phyloP scores from a whole-genome alignment of 2,797 vertebrate species.

The Choloepus didactylus region DNA sequence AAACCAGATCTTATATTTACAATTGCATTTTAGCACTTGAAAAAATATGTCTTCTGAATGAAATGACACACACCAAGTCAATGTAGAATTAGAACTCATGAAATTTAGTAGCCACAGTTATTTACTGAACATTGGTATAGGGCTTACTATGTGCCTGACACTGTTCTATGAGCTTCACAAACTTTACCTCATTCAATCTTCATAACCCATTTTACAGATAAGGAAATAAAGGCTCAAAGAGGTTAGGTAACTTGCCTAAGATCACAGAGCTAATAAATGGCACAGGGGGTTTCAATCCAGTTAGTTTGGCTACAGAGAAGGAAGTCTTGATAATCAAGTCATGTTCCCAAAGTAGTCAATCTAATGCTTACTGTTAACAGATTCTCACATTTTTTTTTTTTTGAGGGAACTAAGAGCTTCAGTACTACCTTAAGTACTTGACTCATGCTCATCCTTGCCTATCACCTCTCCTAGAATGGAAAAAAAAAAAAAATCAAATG shows the following conservation, averaged over 20 bases:
- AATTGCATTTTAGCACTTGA: slow-evolving; percentile 27
- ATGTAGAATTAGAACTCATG: background rate
- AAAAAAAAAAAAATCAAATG: slow-evolving; percentile 32
- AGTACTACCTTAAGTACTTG: background rate
- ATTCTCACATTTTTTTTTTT: background rate
- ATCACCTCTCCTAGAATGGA: background rate
- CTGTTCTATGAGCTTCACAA: background rate
- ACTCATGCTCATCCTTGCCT: background rate
- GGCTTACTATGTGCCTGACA: background rate
- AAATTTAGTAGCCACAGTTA: background rate
- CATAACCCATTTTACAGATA: slow-evolving; percentile 1
- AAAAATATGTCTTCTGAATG: slow-evolving; percentile 6
- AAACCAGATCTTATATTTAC: slow-evolving; percentile 34
- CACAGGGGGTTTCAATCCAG: background rate
- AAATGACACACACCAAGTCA: background rate
- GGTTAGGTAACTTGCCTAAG: background rate
- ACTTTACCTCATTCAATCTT: background rate
- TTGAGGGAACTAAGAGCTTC: background rate
- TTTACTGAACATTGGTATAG: background rate
- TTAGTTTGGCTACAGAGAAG: background rate
- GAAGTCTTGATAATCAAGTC: background rate
- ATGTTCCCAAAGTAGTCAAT: background rate
- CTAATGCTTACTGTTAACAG: background rate
- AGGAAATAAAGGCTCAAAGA: background rate
- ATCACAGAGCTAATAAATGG: background rate